Evolutionary conservation across 2,797 vertebrate species (phyloP).

Genomic region (Vireo griseus): DNA sequence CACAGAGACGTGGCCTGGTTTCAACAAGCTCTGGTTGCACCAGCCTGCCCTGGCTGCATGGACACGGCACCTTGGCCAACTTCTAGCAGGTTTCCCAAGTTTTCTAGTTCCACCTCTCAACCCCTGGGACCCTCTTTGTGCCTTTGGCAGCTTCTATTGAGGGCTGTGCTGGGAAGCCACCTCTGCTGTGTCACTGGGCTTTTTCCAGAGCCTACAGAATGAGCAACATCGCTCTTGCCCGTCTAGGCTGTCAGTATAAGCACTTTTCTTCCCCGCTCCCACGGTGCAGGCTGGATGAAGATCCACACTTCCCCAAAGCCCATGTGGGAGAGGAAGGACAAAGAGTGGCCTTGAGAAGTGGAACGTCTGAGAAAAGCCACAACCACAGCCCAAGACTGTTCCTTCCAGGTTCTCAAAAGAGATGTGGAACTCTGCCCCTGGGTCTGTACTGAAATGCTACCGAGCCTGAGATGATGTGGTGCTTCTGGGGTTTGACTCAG

Average conservation of each 20-base stretch:
- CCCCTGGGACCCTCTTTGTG: neutral
- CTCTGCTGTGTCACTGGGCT: neutral
- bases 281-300: neutral
- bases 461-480: neutral
- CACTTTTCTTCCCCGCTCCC: neutral
- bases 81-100: neutral
- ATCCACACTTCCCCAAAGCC: neutral
- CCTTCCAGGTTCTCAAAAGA: neutral
- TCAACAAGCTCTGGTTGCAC: neutral
- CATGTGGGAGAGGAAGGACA: neutral
- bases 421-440: neutral
- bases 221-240: neutral
- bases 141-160: neutral
- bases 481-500: neutral
- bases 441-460: neutral
- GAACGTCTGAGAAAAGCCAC: neutral
- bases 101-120: neutral
- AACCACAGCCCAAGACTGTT: neutral
- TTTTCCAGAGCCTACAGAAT: neutral
- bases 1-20: fast-evolving
- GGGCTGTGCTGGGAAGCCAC: neutral
- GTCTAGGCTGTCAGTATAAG: neutral
- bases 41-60: neutral
- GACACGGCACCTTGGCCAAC: fast-evolving
- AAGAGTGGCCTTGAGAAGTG: neutral